Percentiles rank a stretch among this genome's conserved stretches.
Conservation (phyloP, 2,113 vertebrate species). For the Crotalus horridus region DNA sequence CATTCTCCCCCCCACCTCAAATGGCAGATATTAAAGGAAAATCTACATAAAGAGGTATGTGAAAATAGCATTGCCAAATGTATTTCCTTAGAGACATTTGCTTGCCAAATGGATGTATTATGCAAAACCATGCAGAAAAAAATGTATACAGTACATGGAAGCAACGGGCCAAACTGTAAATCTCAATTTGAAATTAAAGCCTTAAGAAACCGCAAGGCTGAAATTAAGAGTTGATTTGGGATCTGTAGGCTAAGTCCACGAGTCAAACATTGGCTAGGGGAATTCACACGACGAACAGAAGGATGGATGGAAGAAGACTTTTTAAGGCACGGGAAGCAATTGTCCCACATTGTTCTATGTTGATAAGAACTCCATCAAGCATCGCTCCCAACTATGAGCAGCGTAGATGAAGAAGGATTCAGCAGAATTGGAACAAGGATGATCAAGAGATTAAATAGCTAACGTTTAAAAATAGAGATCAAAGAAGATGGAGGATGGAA, state of each 20-base stretch:
- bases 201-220: neutral
- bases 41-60: neutral
- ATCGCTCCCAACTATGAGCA: neutral
- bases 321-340: neutral
- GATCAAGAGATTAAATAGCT: neutral
- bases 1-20: neutral
- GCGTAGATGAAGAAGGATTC: too few relatives aligned
- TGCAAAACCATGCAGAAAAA: neutral
- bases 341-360: neutral
- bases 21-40: neutral
- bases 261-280: neutral
- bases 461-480: neutral
- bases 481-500: neutral
- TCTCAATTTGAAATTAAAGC: neutral
- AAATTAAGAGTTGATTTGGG: neutral
- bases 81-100: neutral
- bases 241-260: neutral
- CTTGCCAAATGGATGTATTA: neutral
- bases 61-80: neutral
- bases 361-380: neutral
- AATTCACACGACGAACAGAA: neutral
- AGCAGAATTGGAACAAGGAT: neutral
- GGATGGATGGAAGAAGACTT: neutral
- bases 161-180: neutral
- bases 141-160: neutral